Evolutionary conservation across 2,797 vertebrate genomes (phyloP).

Genomic region (Pipistrellus pipistrellus): DNA sequence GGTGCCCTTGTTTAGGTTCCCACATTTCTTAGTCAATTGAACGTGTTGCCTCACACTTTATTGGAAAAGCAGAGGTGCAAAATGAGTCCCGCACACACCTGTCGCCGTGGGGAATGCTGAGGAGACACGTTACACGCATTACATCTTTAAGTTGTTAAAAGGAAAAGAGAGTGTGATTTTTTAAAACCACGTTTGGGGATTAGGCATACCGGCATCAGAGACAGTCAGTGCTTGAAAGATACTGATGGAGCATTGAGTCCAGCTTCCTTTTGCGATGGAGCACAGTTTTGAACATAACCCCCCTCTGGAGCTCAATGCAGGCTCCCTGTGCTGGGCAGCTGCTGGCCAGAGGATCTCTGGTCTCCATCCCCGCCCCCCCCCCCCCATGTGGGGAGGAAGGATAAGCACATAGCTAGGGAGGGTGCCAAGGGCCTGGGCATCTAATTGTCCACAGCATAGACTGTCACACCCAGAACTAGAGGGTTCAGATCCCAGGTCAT

Average conservation of each 20-base stretch:
- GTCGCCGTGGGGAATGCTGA: conserved; percentile 77
- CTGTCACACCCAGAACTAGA: background rate
- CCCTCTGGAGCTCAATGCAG: too few relatives aligned
- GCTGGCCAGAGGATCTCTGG: background rate
- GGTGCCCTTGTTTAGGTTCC: conserved; percentile 75
- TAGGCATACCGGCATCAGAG: conserved; percentile 53
- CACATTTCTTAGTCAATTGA: conserved; percentile 76
- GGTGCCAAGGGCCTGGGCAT: background rate
- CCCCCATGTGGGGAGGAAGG: too few relatives aligned
- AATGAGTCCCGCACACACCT: conserved; percentile 75
- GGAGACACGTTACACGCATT: conserved; percentile 69
- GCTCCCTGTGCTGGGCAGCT: background rate
- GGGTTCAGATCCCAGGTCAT: background rate
- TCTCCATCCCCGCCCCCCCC: too few relatives aligned
- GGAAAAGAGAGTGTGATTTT: conserved; percentile 64
- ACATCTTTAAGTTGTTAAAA: conserved; percentile 79
- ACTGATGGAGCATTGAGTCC: conserved; percentile 12
- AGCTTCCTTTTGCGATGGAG: conserved; percentile 3
- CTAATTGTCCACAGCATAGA: background rate
- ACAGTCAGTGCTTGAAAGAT: conserved; percentile 48
- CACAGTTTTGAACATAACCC: background rate
- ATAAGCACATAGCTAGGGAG: background rate
- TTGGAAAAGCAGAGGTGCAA: conserved; percentile 80
- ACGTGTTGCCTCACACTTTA: conserved; percentile 80
- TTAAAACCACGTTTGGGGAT: conserved; percentile 74